Base-by-base conservation (phyloP, 1,140 invertebrate genomes). In the Drosophila melanica region DNA sequence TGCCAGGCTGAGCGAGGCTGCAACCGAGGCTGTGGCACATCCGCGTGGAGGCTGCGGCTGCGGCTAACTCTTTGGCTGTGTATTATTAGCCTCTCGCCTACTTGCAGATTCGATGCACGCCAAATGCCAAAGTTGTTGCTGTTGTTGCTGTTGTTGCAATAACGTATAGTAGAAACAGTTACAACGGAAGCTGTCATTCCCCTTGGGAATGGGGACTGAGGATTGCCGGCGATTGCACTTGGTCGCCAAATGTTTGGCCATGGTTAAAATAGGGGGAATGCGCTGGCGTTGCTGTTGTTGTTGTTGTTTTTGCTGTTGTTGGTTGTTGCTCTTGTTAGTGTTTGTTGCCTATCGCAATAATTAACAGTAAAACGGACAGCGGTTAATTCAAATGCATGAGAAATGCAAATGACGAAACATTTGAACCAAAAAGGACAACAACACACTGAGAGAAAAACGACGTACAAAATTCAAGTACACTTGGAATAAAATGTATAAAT, bases 21-120 rank as follows among this genome's bases (percentile, higher is more conserved):
- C 51, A 68, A 27, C n/a, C 3, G 20, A 33, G 58, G 55, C 45
- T 51, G 53, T 20, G 55, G 54, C 42, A 63, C 63, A 72, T 76
- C 76, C 70, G 72, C 73, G 65, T 72, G 72, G 66, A 64, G 45
- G 53, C 50, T 57, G 65, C 27, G 44, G 33, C 50, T 42, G 37
- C 47, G 48, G 35, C 41, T 65, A 50, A 20, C 57, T 66, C 54
- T 67, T 68, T 58, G 63, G 62, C 42, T 79, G 63, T 81, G 82
- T 90, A 82, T 90, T 90, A 85, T 82, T 86, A 90, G 79, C 79
- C 64, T 33, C 66, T 90, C 90, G 90, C 90, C 90, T 90, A 90
- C 90, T 91, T 90, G 80, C 82, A 87, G 82, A 91, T 91, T 90
- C 85, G 81, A 77, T 84, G 79, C 90, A 91, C 90, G 86, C 90